Base-by-base conservation (phyloP, 2,888 invertebrate species). In the Lithodes maja region DNA sequence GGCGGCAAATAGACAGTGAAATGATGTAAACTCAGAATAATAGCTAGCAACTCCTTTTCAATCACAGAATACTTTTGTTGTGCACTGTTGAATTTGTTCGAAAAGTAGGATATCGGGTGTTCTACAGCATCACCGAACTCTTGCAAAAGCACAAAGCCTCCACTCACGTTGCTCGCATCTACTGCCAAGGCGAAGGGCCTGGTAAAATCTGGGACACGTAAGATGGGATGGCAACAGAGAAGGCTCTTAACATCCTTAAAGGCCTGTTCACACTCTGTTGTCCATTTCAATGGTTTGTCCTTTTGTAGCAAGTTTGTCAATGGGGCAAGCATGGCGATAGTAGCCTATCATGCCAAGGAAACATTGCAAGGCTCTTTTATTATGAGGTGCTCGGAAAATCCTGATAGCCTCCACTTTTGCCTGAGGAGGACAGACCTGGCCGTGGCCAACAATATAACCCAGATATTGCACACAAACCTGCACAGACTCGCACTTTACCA, bases 401-500 rank as follows among this genome's bases (percentile, higher is more conserved):
- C 12, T 61, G 12, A 61, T 61, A 12, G 61, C 61, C 61, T 61
- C 61, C 61, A 1, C 61, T 12, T 61, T 61, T 7, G 61, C 5
- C 5, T 0, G 7, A 61, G 15, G 54, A 53, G 80, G 55, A 80
- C n/a, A 12, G 12, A 77, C 9, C 9, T 2, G 9, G 49, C 77
- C 77, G 33, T 33, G 49, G 9, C 77, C 77, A 74, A 74, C 33
- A n/a, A 74, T n/a, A n/a, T 74, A 17, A 7, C 74, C 77, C 49
- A 77, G 49, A 49, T 77, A 77, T 77, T 77, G 77, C 17, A 77
- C 33, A 12, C 49, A 49, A 49, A 54, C 79, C 52, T 54, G 53
- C 15, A 53, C 79, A 79, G 53, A 79, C 54, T 79, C 79, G 53
- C 17, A 79, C 33, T 79, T 79, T 12, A 12, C 15, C n/a, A 79